A percentile compares a stretch with the other conserved stretches of the same genome.
phyloP scores from a whole-genome alignment of 2,888 invertebrate genomes.

The Ectobius pallidus region DNA sequence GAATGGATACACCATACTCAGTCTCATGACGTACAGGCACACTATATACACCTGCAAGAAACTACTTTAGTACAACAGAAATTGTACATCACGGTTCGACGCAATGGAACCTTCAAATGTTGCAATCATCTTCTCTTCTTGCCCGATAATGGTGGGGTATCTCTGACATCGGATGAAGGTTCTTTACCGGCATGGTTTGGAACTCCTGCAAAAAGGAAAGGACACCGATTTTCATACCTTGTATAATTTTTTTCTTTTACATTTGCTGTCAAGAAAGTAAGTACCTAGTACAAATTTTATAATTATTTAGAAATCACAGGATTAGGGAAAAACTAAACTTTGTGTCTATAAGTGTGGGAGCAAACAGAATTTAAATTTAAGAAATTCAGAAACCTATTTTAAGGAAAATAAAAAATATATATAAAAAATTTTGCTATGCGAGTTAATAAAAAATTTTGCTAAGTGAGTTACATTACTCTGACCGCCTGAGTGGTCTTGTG shows the following conservation, averaged over 20 bases:
- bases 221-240: background rate
- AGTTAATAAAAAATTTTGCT: no score
- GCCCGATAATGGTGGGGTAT: background rate
- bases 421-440: no score
- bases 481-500: no score
- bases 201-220: background rate
- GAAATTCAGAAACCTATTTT: no score
- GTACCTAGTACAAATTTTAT: background rate
- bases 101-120: constrained; percentile 4
- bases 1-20: no score
- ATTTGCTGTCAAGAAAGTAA: background rate
- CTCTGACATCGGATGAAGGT: background rate
- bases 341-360: background rate
- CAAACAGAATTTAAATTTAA: background rate
- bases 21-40: no score
- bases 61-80: no score
- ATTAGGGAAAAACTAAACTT: background rate
- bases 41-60: no score
- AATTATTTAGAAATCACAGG: background rate
- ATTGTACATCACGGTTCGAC: no score
- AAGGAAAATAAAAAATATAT: no score
- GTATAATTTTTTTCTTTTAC: background rate
- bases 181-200: background rate
- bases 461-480: no score
- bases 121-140: constrained; percentile 23